Base-by-base conservation (phyloP, 1,140 invertebrate species). In the Trichomalopsis sarcophagae region DNA sequence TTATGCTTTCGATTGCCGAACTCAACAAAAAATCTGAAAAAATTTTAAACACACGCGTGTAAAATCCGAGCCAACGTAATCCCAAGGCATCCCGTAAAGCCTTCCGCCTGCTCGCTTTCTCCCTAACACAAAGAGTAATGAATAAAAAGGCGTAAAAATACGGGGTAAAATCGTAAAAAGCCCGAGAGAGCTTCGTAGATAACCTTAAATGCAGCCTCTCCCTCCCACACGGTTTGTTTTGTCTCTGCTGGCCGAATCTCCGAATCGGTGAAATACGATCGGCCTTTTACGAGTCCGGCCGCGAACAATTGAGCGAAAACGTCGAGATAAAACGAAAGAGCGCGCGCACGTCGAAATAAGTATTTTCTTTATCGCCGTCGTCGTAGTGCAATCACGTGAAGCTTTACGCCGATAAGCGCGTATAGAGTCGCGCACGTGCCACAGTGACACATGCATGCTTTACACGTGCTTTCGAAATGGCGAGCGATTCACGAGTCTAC, bases 181-280 rank as follows among this genome's bases (percentile, higher is more conserved):
- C 55, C 50, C 50, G 14, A 55, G 14, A 55, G 50, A 55, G 50
- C 50, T 55, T 55, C 50, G 50, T 4, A 62, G 55, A 62, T 62
- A 62, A n/a, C 21, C 55, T 62, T 62, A 62, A 62, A 62, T 62
- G 55, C 55, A 62, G 1, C 55, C 55, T 62, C 55, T 17, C 14
- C 14, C 55, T 21, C 55, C 21, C 55, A 6, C 47, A 11, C 55
- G 21, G 55, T 6, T 62, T 62, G 55, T 62, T 62, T 62, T 62
- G 55, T 62, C 55, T 62, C 55, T n/a, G 55, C 55, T n/a, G 55
- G 17, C 21, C 55, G 55, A 62, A 62, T 62, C 55, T 21, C 55
- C 21, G 68, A 71, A 71, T 71, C 66, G 66, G 5, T 69, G 66
- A 69, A 69, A 69, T 71, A 71, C 68, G 68, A 71, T 71, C 68